Base-by-base conservation (phyloP, 2,888 invertebrate genomes). In the Uloborus plumipes region DNA sequence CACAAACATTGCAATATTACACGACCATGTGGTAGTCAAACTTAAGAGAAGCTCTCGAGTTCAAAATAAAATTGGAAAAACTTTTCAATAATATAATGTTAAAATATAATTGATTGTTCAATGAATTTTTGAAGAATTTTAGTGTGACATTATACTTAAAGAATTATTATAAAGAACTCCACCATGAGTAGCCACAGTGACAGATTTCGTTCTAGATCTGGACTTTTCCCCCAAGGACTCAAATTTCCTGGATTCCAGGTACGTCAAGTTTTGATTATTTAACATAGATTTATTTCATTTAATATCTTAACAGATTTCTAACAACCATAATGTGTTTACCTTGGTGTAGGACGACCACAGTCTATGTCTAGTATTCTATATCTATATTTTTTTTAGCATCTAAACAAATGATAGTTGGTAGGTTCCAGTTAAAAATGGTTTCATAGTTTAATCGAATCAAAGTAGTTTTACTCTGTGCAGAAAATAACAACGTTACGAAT, bases 171-270 rank as follows among this genome's bases (percentile, higher is more conserved):
- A 1, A 53, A 58, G n/a, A 31, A 22, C 15, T 55, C 15, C 59
- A 49, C 16, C 15, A 83, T 83, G 83, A 77, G 73, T 26, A 83
- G 77, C 18, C 83, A 83, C 77, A 75, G 75, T 65, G 83, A 83
- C 39, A 59, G 83, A 61, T 70, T 73, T 53, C 66, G 83, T 1
- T 18, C 64, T 13, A 47, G 83, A 31, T 49, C 67, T 9, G 77
- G 77, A n/a, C 64, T 83, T 16, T 71, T 83, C 18, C 77, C 83
- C 0, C 73, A 64, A 39, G 83, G 73, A 4, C 49, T 83, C 7
- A 83, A 83, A 20, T 78, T 83, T 18, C 77, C 83, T 16, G 62
- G 72, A 18, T 83, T 83, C 20, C 83, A 83, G 83, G 83, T 83
- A 65, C 18, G 77, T n/a, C 14, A 11, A n/a, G 18, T 31, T 55